Base-by-base conservation (phyloP, 2,888 invertebrate genomes). In the Hirtodrosophila trivittata region DNA sequence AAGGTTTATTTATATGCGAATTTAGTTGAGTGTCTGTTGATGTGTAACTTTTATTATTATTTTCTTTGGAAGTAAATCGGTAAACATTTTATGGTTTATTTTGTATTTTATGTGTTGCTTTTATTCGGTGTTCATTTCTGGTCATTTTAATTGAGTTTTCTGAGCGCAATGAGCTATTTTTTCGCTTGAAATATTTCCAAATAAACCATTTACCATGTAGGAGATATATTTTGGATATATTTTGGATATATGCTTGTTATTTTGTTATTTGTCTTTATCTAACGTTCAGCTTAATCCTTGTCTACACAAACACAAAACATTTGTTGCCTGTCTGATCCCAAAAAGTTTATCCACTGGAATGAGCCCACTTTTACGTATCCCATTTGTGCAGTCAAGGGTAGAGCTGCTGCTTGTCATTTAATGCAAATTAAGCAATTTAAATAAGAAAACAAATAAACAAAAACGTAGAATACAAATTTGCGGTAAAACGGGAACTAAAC, bases 401-500 rank as follows among this genome's bases (percentile, higher is more conserved):
- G 51, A 50, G 41, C 60, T 38, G 43, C 58, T 42, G 66, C 58
- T 63, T 67, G 68, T 72, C 82, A 59, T 67, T 75, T 64, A 86
- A 86, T 84, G 85, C 78, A 82, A 82, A 82, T 86, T 84, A 86
- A 77, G 86, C 75, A 81, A 86, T 86, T 82, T 86, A 77, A 84
- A 82, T 69, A 77, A 77, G 76, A 64, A 82, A 82, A 76, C 62
- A 81, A 68, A 83, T 71, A 81, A 72, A 69, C 60, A 56, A 56
- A 63, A 59, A 45, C 58, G 43, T 49, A 52, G 59, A 43, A 66
- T 60, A 69, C 60, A 77, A 75, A 72, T 69, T 59, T 69, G 65
- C 14, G 65, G 75, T 47, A 43, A 72, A 72, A 75, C 46, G 56
- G 57, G 68, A 42, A 51, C 46, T 33, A 41, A 46, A 50, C 62